Evolutionary conservation across 2,888 invertebrate genomes (phyloP).

Genomic region (Zygaena filipendulae): DNA sequence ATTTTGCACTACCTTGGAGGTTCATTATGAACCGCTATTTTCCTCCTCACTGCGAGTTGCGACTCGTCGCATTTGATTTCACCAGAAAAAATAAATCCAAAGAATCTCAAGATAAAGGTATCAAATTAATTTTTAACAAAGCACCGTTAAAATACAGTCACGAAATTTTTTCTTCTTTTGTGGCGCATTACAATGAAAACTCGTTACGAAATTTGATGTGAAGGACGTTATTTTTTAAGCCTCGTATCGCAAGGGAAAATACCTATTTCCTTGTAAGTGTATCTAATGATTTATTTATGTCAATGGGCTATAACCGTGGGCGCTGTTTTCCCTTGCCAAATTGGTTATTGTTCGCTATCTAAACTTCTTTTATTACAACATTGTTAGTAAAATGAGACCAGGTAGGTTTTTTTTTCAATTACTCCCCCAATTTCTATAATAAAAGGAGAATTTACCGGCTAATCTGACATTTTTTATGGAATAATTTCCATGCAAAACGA

Average conservation of each 20-base stretch:
- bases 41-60: no score
- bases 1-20: no score
- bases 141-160: constrained; percentile 41
- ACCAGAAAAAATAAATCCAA: no score
- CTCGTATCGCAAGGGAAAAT: constrained; percentile 33
- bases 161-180: constrained; percentile 63
- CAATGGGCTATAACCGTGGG: constrained; percentile 50
- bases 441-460: constrained; percentile 42
- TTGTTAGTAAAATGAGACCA: constrained; percentile 59
- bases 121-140: constrained; percentile 67
- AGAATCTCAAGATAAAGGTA: constrained; percentile 58
- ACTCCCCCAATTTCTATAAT: constrained; percentile 36
- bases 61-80: no score
- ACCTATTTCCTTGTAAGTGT: no score
- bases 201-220: constrained; percentile 35
- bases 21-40: no score
- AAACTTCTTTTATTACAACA: constrained; percentile 60
- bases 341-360: constrained; percentile 60
- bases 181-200: constrained; percentile 60
- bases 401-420: constrained; percentile 46
- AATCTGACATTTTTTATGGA: constrained; percentile 39
- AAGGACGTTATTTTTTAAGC: constrained; percentile 27
- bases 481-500: no score
- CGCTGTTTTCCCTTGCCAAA: constrained; percentile 55
- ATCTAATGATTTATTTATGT: constrained; percentile 69